Evolutionary conservation across 2,888 invertebrate species (phyloP), one percentile per base, ranked within the genome.

Genomic region (Phengaris alcon): DNA sequence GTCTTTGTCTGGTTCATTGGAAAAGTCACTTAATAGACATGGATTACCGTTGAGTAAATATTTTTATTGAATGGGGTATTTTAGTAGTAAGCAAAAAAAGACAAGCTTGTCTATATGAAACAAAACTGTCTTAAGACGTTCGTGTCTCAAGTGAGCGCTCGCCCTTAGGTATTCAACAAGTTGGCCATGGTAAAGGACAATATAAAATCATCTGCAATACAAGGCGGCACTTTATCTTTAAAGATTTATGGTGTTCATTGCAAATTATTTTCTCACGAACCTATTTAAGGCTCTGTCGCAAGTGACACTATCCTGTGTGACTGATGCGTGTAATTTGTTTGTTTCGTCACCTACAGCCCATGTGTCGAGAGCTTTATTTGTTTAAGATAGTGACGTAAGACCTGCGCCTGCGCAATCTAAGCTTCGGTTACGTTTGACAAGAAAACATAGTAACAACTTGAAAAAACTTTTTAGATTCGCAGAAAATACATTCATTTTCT

Each of bases 301-400:
- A 64, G 35, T 64, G 64, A 64, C 64, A 64, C 64, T 64, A 64
- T 35, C 64, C 64, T 64, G 64, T 64, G 79, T 79, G 74, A 75
- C 70, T 75, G 12, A 73, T 76, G 75, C 75, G 75, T 69, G 74
- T 75, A 75, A 64, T 77, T 75, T 70, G 59, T 68, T 77, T 78
- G 70, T 70, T 48, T 70, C 51, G 70, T 12, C 51, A 48, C 51
- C 46, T 15, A 10, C 10, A 51, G 69, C 15, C 7, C 22, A 22
- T 70, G 46, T 70, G 51, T 70, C 13, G 15, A 8, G 48, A 9
- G 68, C 70, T 70, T 70, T 70, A 51, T 69, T 15, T 59, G 48
- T n/a, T 46, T 48, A 15, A 68, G 8, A 35, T 3, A 70, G 10
- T 68, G 10, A 52, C 52, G 52, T 52, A 52, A 52, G 22, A 22